Evolutionary conservation across 1,140 invertebrate species (phyloP).

Genomic region (Hyles vespertilio): DNA sequence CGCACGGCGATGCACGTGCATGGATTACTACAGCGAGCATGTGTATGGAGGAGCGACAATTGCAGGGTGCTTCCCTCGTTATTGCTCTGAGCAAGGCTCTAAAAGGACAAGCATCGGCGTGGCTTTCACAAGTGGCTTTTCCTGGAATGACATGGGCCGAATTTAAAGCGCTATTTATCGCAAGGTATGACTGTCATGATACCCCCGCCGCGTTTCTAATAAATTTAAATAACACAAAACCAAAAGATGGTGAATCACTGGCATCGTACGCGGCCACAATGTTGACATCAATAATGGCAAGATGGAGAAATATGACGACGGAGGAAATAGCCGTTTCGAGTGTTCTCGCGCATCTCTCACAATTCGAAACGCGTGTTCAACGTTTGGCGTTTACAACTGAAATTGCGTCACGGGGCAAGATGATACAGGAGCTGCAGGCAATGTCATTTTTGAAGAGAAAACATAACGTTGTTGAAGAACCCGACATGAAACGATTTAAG

Average conservation of each 20-base stretch:
- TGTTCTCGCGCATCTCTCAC: constrained; percentile 18
- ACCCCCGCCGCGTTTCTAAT: constrained; percentile 24
- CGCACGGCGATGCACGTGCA: not conserved
- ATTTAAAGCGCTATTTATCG: constrained; percentile 18
- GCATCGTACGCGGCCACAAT: constrained; percentile 13
- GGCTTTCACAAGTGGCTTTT: constrained; percentile 21
- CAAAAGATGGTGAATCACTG: constrained; percentile 14
- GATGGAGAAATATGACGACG: constrained; percentile 12
- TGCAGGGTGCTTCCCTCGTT: constrained; percentile 14
- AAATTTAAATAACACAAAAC: constrained; percentile 7
- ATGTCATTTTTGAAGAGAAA: constrained; percentile 8
- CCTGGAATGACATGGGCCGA: constrained; percentile 21
- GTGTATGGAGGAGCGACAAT: constrained; percentile 16
- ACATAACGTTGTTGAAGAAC: not conserved
- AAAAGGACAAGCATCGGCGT: constrained; percentile 21
- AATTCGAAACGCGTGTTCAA: constrained; percentile 16
- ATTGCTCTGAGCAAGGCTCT: constrained; percentile 21
- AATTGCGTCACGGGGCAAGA: constrained; percentile 2
- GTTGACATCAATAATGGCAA: constrained; percentile 8
- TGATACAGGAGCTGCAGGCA: constrained; percentile 19
- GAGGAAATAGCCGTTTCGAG: constrained; percentile 21
- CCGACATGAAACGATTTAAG: not conserved
- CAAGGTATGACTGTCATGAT: constrained; percentile 16
- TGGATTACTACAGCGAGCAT: constrained; percentile 19
- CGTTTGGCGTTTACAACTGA: constrained; percentile 15